These are phyloP conservation scores for Cygnus olor DNA, from an alignment of 2,797 vertebrate genomes.

Conservation along the genomic window DNA sequence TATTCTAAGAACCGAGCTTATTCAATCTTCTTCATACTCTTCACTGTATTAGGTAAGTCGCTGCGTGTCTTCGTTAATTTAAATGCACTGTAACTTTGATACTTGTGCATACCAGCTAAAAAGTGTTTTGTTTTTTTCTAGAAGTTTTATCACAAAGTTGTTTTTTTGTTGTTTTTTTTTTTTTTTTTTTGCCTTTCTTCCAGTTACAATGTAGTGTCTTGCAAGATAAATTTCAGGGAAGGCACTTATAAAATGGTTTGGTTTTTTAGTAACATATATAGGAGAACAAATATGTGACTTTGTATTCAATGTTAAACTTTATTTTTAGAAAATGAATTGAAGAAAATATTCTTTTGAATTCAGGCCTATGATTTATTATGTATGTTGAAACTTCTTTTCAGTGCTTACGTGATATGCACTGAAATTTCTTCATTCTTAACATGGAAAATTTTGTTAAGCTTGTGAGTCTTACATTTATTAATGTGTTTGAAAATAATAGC, in stretches of 20 bases:
- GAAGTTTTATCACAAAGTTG: background rate
- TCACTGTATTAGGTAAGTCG: constrained; percentile 91
- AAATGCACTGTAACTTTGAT: background rate
- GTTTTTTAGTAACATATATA: background rate
- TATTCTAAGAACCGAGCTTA: constrained; percentile 90
- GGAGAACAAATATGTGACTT: background rate
- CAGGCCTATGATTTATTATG: background rate
- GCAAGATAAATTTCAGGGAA: background rate
- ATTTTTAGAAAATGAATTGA: background rate
- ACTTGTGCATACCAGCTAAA: background rate
- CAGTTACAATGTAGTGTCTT: background rate
- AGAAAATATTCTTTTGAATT: rapidly evolving
- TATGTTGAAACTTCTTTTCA: background rate
- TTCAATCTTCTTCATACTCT: constrained; percentile 90
- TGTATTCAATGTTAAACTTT: background rate
- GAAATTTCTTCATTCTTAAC: background rate
- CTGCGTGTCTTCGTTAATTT: background rate
- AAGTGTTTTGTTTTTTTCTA: background rate
- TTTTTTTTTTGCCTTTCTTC: background rate
- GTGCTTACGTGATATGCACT: background rate
- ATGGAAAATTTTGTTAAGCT: too few species aligned
- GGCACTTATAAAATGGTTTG: background rate
- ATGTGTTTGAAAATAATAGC: background rate
- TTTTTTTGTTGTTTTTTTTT: rapidly evolving
- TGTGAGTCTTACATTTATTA: background rate